Conservation (phyloP, 2,888 invertebrate species). For the Idaea straminata region DNA sequence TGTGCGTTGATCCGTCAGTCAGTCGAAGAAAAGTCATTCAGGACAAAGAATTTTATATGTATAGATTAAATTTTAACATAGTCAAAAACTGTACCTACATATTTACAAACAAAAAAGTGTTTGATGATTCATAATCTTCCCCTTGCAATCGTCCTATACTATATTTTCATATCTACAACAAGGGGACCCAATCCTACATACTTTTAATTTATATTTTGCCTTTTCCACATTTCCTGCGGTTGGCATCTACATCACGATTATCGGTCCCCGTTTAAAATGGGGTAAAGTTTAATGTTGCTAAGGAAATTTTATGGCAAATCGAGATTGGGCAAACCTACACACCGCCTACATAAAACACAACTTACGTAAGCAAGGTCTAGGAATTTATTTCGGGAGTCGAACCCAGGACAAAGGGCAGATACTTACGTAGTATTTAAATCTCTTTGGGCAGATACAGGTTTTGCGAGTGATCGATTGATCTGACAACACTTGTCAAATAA, state of each 20-base stretch:
- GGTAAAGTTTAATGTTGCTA: slow-evolving; percentile 46
- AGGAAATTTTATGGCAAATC: slow-evolving; percentile 42
- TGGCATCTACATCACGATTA: slow-evolving; percentile 39
- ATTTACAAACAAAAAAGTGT: neutral
- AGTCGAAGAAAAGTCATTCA: no score
- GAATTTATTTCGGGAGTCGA: no score
- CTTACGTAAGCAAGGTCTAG: neutral
- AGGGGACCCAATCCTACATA: neutral
- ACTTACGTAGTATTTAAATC: no score
- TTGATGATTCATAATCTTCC: neutral
- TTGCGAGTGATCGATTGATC: no score
- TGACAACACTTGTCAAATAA: no score
- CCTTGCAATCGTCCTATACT: neutral
- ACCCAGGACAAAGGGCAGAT: no score
- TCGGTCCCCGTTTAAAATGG: slow-evolving; percentile 41
- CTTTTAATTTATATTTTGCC: slow-evolving; percentile 1
- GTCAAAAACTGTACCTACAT: no score
- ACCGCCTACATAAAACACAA: neutral
- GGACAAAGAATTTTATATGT: no score
- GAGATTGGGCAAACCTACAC: slow-evolving; percentile 9
- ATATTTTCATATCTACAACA: neutral
- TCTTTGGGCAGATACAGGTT: no score
- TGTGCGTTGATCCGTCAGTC: no score
- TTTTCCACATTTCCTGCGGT: slow-evolving; percentile 1
- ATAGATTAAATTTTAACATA: no score